Evolutionary conservation across 1,140 invertebrate species (phyloP).

Genomic region (Cardiocondyla obscurior): DNA sequence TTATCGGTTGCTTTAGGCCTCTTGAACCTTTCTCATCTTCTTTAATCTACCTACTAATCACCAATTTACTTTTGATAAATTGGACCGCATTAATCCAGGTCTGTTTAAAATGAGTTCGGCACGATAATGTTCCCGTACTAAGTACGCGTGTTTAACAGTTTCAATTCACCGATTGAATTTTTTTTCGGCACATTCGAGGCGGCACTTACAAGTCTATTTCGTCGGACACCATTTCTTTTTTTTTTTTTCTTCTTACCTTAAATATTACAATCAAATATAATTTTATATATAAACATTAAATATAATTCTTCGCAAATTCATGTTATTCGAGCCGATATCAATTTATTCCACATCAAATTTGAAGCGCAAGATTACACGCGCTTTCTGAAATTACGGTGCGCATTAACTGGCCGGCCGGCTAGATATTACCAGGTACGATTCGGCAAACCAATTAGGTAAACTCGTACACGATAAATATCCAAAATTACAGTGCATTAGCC

Average conservation of each 20-base stretch:
- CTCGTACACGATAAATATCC: slow-evolving; percentile 31
- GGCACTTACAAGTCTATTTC: too few relatives aligned
- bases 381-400: slow-evolving; percentile 8
- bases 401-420: neutral
- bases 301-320: neutral
- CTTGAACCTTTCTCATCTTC: slow-evolving; percentile 18
- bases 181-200: too few relatives aligned
- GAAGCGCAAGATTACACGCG: slow-evolving; percentile 10
- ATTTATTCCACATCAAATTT: slow-evolving; percentile 41
- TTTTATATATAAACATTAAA: too few relatives aligned
- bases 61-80: slow-evolving; percentile 57
- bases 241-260: too few relatives aligned
- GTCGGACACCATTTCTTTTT: too few relatives aligned
- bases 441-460: slow-evolving; percentile 7
- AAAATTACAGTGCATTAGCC: slow-evolving; percentile 39
- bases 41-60: slow-evolving; percentile 47
- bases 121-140: neutral
- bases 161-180: too few relatives aligned
- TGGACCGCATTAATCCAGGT: slow-evolving; percentile 20
- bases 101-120: neutral
- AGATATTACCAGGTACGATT: slow-evolving; percentile 28
- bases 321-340: slow-evolving; percentile 34
- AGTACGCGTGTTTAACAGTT: neutral
- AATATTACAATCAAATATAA: too few relatives aligned
- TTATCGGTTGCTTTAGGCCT: slow-evolving; percentile 22